Conservation (phyloP, 2,113 vertebrate genomes). For the Triplophysa siluroides region DNA sequence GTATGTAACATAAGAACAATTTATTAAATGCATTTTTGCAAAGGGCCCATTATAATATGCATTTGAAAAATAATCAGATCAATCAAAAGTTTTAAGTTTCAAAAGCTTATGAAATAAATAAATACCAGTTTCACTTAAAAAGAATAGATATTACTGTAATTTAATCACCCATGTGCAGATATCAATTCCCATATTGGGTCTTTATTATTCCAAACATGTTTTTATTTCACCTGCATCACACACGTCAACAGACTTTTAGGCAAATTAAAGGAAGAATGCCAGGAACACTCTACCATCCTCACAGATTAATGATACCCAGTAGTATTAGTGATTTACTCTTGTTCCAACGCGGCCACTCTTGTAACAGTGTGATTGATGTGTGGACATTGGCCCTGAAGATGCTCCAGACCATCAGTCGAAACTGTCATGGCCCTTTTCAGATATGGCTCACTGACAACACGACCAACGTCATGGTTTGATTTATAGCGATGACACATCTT, state of each 20-base stretch:
- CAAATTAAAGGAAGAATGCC: constrained; percentile 67
- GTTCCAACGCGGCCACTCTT: constrained; percentile 59
- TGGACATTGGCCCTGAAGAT: constrained; percentile 54
- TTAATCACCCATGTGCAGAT: no score
- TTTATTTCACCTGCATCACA: background rate
- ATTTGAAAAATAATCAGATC: no score
- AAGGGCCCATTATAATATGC: no score
- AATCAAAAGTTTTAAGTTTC: no score
- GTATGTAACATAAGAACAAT: no score
- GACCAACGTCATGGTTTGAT: constrained; percentile 57
- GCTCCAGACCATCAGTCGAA: constrained; percentile 59
- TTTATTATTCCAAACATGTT: background rate
- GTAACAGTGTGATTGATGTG: constrained; percentile 68
- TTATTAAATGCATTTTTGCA: no score
- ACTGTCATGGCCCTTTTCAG: constrained; percentile 53
- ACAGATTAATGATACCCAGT: constrained; percentile 52
- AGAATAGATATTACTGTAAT: no score
- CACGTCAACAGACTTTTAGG: constrained; percentile 58
- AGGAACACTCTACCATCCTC: constrained; percentile 56
- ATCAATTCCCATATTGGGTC: background rate
- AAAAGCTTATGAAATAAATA: no score
- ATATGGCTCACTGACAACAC: constrained; percentile 9
- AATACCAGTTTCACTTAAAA: no score
- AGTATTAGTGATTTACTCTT: constrained; percentile 36
- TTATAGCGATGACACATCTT: constrained; percentile 52